Conservation (phyloP, 2,113 vertebrate species). For the Limanda limanda region DNA sequence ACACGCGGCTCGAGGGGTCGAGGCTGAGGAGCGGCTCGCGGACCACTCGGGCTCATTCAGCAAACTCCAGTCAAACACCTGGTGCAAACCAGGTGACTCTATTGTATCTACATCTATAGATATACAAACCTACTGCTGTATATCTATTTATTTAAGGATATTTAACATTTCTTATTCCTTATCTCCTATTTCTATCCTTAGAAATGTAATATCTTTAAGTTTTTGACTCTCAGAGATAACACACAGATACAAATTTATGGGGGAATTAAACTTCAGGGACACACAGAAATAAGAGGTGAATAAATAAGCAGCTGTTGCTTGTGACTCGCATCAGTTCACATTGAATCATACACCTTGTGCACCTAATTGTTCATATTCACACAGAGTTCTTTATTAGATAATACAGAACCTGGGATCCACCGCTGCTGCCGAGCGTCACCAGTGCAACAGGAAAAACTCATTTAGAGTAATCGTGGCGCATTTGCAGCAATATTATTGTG, state of each 20-base stretch:
- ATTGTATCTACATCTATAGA: not conserved
- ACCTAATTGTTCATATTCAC: not conserved
- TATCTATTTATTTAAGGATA: not conserved
- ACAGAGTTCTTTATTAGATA: not conserved
- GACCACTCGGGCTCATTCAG: not conserved
- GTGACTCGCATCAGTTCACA: not conserved
- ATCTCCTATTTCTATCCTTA: not conserved
- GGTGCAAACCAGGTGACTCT: conserved; percentile 31
- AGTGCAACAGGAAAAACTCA: conserved; percentile 57
- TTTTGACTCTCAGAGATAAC: too few species aligned
- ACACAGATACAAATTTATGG: too few species aligned
- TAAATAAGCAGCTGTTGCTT: too few species aligned
- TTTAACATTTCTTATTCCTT: too few species aligned
- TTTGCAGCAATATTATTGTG: conserved; percentile 67
- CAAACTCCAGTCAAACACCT: conserved; percentile 30
- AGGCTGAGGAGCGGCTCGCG: conserved; percentile 13
- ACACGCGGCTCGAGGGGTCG: conserved; percentile 50
- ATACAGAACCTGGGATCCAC: conserved; percentile 6
- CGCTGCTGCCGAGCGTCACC: conserved; percentile 12
- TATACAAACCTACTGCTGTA: too few species aligned
- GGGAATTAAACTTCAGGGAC: too few species aligned
- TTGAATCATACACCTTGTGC: too few species aligned
- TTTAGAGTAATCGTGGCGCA: conserved; percentile 63
- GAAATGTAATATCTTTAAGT: too few species aligned
- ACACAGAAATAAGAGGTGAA: too few species aligned